A percentile compares a stretch with the other conserved stretches of the same genome.
These are phyloP conservation scores for Gallinago undulata DNA, from an alignment of 2,113 vertebrate genomes.

Conservation along the genomic window DNA sequence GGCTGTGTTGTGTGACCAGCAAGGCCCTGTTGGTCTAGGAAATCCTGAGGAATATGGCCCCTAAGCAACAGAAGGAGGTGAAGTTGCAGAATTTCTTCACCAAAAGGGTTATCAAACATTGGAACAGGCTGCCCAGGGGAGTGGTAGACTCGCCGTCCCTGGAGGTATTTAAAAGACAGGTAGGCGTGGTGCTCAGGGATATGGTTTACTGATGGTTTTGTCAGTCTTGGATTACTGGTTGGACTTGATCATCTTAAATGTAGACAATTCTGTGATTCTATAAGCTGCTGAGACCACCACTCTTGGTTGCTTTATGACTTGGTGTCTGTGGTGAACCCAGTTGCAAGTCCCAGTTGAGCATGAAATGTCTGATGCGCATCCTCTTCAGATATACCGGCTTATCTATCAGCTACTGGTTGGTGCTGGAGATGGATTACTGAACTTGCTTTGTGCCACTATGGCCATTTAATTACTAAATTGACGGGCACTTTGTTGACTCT, in stretches of 20 bases:
- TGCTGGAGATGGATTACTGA: not conserved
- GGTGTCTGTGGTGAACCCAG: not conserved
- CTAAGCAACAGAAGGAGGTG: not conserved
- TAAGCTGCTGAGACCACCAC: not conserved
- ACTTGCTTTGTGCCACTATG: not conserved
- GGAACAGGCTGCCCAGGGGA: not conserved
- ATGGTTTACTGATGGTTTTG: not conserved
- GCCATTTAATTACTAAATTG: not conserved
- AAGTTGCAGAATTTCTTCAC: not conserved
- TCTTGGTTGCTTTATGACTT: not conserved
- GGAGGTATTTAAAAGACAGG: not conserved
- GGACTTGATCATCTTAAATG: not conserved
- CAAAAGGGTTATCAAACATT: not conserved
- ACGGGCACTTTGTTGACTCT: not conserved
- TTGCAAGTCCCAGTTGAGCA: not conserved
- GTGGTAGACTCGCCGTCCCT: not conserved
- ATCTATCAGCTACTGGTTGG: not conserved
- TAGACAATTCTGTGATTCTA: not conserved
- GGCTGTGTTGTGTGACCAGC: not conserved
- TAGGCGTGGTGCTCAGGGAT: not conserved
- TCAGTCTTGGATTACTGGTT: not conserved
- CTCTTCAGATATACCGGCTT: not conserved
- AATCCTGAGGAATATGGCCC: not conserved
- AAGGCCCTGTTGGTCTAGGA: not conserved
- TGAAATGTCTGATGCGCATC: not conserved